Evolutionary conservation across 2,797 vertebrate species (phyloP).

Genomic region (Labroides dimidiatus): DNA sequence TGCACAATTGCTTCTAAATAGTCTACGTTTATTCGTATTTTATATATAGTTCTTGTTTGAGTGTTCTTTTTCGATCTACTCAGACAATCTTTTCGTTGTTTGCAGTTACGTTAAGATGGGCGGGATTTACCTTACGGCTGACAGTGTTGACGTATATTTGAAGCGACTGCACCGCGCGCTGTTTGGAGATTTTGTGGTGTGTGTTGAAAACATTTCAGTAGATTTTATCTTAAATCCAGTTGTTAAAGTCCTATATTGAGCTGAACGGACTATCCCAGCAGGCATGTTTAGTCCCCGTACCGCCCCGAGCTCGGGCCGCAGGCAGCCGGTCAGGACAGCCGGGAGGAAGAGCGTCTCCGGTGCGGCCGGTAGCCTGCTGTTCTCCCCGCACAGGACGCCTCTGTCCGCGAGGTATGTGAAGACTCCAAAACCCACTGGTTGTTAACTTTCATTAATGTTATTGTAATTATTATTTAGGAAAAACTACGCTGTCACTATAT

Average conservation of each 20-base stretch:
- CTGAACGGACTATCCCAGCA: background rate
- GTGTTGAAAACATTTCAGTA: too few species aligned
- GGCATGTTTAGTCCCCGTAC: conserved; percentile 81
- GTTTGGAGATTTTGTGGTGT: conserved; percentile 22
- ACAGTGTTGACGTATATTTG: conserved; percentile 28
- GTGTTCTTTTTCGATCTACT: background rate
- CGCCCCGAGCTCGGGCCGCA: conserved; percentile 73
- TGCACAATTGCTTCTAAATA: too few species aligned
- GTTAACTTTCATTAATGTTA: too few species aligned
- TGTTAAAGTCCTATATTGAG: background rate
- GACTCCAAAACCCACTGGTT: too few species aligned
- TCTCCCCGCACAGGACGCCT: conserved; percentile 79
- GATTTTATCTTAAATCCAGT: background rate
- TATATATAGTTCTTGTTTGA: too few species aligned
- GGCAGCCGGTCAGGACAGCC: conserved; percentile 67
- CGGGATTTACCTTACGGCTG: background rate
- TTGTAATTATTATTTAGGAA: too few species aligned
- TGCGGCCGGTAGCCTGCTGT: conserved; percentile 67
- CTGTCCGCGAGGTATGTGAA: conserved; percentile 71
- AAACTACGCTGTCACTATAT: too few species aligned
- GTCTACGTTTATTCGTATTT: too few species aligned
- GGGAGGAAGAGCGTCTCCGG: conserved; percentile 76
- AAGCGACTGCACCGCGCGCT: conserved; percentile 64
- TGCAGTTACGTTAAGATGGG: background rate
- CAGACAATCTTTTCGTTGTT: background rate